Evolutionary conservation across 2,888 invertebrate species (phyloP), one percentile per base, ranked within the genome.

Genomic region (Ectropis crepuscularia): DNA sequence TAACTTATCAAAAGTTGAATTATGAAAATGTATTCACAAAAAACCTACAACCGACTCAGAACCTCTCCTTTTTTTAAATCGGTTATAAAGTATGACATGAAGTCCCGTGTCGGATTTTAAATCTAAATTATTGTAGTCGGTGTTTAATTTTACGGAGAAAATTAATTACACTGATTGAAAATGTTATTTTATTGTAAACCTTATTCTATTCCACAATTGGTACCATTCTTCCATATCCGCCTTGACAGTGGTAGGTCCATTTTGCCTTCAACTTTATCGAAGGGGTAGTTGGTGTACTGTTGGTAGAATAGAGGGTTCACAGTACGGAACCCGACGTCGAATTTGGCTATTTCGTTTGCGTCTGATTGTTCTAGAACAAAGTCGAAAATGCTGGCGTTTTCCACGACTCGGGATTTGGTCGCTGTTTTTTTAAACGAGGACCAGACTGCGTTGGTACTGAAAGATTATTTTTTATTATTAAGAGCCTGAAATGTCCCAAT

Each of bases 311-410:
- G 11, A 0, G 82, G 81, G 0, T 58, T 49, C 0, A 85, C 77
- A 0, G 86, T 85, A 0, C 89, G 79, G 71, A 71, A 88, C 0
- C 82, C 83, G 38, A 74, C 77, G 67, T 90, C 87, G 63, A 89
- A 89, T 47, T 81, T 72, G 0, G 81, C 77, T 0, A 90, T 38
- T 0, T 71, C 65, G 5, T 73, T 75, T 5, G 83, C 53, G 42
- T 90, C 90, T 0, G 67, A 69, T 0, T 66, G 50, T 47, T 85
- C 82, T 6, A 90, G 70, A 38, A 74, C 67, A 64, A 90, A 90
- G 67, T 90, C 89, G 72, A 90, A 90, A 10, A 90, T 87, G 4
- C 83, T 79, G 0, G 85, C 89, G 72, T 90, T 90, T 57, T 90
- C 89, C 0, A 87, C 6, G 0, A 84, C 79, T 0, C 90, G 74